Evolutionary conservation across 2,888 invertebrate genomes (phyloP).

Genomic region (Drosophila mulleri): DNA sequence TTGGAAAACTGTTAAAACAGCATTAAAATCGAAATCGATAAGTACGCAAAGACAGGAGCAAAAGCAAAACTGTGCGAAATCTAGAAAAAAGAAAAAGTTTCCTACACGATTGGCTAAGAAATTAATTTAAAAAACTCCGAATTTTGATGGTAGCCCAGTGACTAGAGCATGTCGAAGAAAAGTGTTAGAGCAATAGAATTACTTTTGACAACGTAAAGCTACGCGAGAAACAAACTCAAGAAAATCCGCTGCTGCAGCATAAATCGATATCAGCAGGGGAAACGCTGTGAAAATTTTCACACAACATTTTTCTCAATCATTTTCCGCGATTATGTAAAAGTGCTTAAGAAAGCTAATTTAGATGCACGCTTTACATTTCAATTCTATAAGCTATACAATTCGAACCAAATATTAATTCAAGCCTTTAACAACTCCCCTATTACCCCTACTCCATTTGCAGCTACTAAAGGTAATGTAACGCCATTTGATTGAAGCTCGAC

Average conservation of each 20-base stretch:
- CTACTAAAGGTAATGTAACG: slow-evolving; percentile 72
- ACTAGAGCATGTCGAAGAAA: slow-evolving; percentile 82
- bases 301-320: slow-evolving; percentile 15
- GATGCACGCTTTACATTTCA: neutral
- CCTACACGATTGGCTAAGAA: slow-evolving; percentile 29
- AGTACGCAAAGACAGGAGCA: slow-evolving; percentile 59
- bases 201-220: slow-evolving; percentile 24
- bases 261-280: slow-evolving; percentile 49
- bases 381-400: slow-evolving; percentile 47
- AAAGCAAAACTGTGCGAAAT: slow-evolving; percentile 33
- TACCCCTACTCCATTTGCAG: slow-evolving; percentile 44
- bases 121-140: slow-evolving; percentile 24
- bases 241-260: slow-evolving; percentile 12
- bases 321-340: slow-evolving; percentile 42
- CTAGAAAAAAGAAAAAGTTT: slow-evolving; percentile 43
- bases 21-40: slow-evolving; percentile 80
- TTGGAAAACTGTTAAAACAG: slow-evolving; percentile 55
- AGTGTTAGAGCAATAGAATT: slow-evolving; percentile 80
- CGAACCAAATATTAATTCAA: slow-evolving; percentile 30
- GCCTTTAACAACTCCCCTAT: slow-evolving; percentile 6
- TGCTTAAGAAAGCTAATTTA: slow-evolving; percentile 13
- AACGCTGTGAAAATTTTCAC: slow-evolving; percentile 41
- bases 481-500: slow-evolving; percentile 47
- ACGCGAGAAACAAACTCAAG: neutral
- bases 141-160: slow-evolving; percentile 37